Base-by-base conservation (phyloP, 2,113 vertebrate genomes). In the Myotis brandtii region DNA sequence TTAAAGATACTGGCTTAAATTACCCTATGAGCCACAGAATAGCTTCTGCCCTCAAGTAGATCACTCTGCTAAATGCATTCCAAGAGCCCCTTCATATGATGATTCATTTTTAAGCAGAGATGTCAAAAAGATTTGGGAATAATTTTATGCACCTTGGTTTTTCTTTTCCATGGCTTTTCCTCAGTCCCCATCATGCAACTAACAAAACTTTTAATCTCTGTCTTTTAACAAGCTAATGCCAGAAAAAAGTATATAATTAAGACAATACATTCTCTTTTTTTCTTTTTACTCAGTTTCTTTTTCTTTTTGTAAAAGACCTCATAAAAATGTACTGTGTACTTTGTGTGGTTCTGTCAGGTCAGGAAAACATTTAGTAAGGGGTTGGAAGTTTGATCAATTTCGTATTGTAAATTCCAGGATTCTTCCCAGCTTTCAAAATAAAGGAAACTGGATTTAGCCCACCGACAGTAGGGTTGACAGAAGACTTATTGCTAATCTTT, bases 351-450 rank as follows among this genome's bases (percentile, higher is more conserved):
- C 50, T 88, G 9, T 69, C 77, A 88, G 14, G 30, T 17, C 40
- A 93, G 82, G 62, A 69, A 64, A 43, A 86, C 37, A 54, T 75
- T 95, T 85, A 48, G 20, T 95, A 52, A 92, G 37, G 34, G 32
- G 5, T 66, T 81, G 48, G 25, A 16, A 72, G 30, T 92, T 93
- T 95, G 30, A 79, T 95, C 40, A 90, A 3, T 46, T 86, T 46
- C 9, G 1, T 79, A 75, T 76, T 94, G n/a, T 96, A 96, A 96
- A 92, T 92, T 95, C 73, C 34, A 69, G 40, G 37, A 40, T 88
- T 88, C 50, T 89, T 94, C 86, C 62, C 25, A 54, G 17, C 48
- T 89, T 94, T 88, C 37, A 92, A 95, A 97, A 86, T 92, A 50
- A 90, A 84, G 18, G 69, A 48, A 48, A 69, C 40, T 79, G 54